Base-by-base conservation (phyloP, 2,113 vertebrate genomes). In the Misgurnus anguillicaudatus region DNA sequence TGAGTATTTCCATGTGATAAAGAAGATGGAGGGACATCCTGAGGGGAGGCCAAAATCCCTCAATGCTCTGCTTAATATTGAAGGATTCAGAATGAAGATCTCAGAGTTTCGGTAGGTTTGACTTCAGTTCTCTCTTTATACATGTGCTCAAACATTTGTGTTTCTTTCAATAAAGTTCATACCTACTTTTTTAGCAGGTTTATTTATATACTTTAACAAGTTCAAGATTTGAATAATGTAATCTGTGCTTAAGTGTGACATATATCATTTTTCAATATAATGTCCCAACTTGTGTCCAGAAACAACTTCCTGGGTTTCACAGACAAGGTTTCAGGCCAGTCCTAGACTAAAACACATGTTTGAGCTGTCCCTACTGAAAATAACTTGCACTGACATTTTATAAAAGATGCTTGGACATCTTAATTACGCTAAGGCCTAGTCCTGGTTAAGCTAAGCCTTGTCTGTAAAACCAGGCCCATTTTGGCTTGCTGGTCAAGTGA, bases 31-130 rank as follows among this genome's bases (percentile, higher is more conserved):
- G 31, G 7, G 16, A 61, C 8, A 19, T 72, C 71, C 55, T 47
- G 57, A 45, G 41, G 19, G 57, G 41, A 60, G 57, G 41, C 38
- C 13, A 74, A 62, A 47, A 24, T 74, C 16, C 72, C 31, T 48
- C 39, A 81, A 61, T 76, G 79, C 79, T 76, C 41, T 81, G 66
- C 53, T 71, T 71, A 76, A 65, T 14, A 65, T 78, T 41, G 65
- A 64, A 76, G 38, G n/a, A 17, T 60, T 71, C 17, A 72, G 36
- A 57, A 58, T 72, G 3, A 21, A 58, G 55, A 11, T 1, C 21
- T 41, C 3, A 58, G 51, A 41, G 36, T 70, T 70, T 53, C 36
- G 38, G 47, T 38, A 14, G 69, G 36, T 5, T n/a, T 55, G 16
- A n/a, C 36, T 57, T 41, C n/a, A 58, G 21, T 58, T 72, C 16